Percentiles rank a stretch among this genome's conserved stretches.
These are phyloP conservation scores for Poeciliopsis paucimaculata DNA, from an alignment of 2,797 vertebrate species.

Conservation along the genomic window DNA sequence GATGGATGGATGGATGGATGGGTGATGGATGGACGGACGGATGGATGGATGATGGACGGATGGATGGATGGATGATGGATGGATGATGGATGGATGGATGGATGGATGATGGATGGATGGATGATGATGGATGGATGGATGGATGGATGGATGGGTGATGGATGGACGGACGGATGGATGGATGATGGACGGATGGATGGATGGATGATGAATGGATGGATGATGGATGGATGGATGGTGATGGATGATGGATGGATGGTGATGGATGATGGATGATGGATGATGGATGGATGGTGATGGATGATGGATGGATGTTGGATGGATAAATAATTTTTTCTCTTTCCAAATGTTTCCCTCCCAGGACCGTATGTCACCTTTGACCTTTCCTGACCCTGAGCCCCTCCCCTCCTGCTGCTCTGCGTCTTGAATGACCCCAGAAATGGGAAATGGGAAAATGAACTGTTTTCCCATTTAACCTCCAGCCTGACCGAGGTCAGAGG, in stretches of 20 bases:
- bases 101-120: background rate
- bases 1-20: background rate
- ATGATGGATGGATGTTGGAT: background rate
- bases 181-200: background rate
- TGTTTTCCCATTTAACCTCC: background rate
- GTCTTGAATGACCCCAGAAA: too few relatives aligned
- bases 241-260: too few relatives aligned
- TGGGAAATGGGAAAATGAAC: too few relatives aligned
- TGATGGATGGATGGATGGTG: too few relatives aligned
- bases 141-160: background rate
- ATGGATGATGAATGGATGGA: background rate
- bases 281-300: background rate
- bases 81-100: too few relatives aligned
- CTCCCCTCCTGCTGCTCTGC: too few relatives aligned
- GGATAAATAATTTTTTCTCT: too few relatives aligned
- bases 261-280: background rate
- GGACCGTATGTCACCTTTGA: background rate
- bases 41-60: too few relatives aligned
- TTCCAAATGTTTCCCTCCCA: background rate
- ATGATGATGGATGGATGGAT: background rate
- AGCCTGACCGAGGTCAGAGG: slow-evolving; percentile 25
- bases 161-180: background rate
- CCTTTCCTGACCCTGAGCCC: background rate
- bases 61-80: background rate
- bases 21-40: background rate